phyloP scores from a whole-genome alignment of 2,888 invertebrate genomes.

The Luperina testacea region DNA sequence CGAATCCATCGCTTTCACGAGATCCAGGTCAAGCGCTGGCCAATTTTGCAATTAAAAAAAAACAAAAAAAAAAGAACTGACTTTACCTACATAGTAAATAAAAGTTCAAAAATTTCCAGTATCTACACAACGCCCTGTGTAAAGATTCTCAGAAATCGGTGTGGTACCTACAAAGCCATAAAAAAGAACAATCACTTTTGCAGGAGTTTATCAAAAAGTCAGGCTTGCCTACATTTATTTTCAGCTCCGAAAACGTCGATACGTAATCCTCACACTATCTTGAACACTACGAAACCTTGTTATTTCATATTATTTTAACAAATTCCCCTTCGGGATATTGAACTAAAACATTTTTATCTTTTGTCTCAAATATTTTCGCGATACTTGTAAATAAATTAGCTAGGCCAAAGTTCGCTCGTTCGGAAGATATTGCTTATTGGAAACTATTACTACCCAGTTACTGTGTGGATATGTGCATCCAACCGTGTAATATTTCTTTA shows the following conservation, averaged over 20 bases:
- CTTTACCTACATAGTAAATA: no score
- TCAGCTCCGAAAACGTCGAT: not conserved
- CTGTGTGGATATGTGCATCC: constrained; percentile 70
- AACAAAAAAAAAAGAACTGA: not conserved
- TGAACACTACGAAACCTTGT: not conserved
- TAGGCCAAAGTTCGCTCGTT: constrained; percentile 70
- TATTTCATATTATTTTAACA: constrained; percentile 3
- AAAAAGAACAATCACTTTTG: not conserved
- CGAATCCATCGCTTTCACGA: no score
- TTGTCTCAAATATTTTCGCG: constrained; percentile 52
- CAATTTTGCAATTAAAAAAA: not conserved
- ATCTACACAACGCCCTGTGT: not conserved
- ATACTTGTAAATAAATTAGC: constrained; percentile 77
- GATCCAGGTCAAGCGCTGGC: not conserved
- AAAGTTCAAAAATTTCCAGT: not conserved
- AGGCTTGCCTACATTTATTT: not conserved
- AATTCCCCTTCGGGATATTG: constrained; percentile 23
- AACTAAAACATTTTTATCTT: constrained; percentile 39
- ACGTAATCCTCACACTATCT: not conserved
- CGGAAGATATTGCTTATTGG: constrained; percentile 84
- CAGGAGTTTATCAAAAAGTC: not conserved
- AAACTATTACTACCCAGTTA: constrained; percentile 76
- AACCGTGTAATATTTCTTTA: constrained; percentile 73
- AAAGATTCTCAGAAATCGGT: no score
- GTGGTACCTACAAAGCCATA: not conserved